Base-by-base conservation (phyloP, 2,888 invertebrate genomes). In the Drosophila greeni region DNA sequence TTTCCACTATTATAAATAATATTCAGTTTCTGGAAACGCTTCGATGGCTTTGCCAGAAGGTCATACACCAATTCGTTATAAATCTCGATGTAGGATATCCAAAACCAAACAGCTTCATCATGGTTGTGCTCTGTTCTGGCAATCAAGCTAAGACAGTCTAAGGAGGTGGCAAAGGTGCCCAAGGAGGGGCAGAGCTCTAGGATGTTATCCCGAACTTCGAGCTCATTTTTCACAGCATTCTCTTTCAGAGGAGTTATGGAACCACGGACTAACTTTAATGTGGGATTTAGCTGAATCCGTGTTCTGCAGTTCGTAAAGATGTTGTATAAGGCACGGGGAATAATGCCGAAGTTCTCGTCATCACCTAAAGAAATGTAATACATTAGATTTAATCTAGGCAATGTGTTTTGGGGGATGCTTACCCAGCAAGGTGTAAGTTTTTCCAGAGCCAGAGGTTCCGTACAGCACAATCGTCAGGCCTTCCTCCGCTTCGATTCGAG, bases 101-200 rank as follows among this genome's bases (percentile, higher is more conserved):
- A 33, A 2, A 33, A 7, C 6, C 14, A 6, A n/a, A 33, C 33
- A 0, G 7, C 2, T 6, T 33, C 33, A 2, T 33, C n/a, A 14
- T 0, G 14, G 6, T 33, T 3, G 6, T n/a, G 6, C 2, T n/a
- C 0, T 5, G 2, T n/a, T 7, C 2, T 2, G 6, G 7, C 0
- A 33, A 1, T 7, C 14, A 14, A 5, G 33, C 33, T 7, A 34
- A n/a, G 34, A n/a, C 7, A n/a, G 3, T n/a, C 3, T 0, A n/a
- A 8, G 14, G n/a, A 1, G 7, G 6, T 34, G 7, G 34, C 3
- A 2, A 8, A n/a, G n/a, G n/a, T 7, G 7, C 3, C n/a, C 0
- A 34, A 34, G 2, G n/a, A 7, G 33, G n/a, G n/a, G 7, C 33
- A 33, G 2, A n/a, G 33, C 6, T 33, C 33, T 7, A 33, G n/a